Conservation (phyloP, 2,888 invertebrate species). For the Cyrtodaria siliqua region DNA sequence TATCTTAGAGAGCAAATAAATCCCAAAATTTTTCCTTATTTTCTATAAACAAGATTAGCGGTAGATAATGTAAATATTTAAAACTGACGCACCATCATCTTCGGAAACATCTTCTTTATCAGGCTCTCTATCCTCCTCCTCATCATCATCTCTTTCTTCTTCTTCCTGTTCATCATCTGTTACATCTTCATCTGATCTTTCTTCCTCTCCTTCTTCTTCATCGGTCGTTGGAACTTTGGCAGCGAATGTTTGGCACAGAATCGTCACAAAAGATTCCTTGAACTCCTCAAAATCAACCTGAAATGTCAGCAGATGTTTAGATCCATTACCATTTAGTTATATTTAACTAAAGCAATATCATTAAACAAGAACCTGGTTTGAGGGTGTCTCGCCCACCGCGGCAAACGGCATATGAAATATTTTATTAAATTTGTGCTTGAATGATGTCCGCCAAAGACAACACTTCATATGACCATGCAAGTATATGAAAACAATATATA, state of each 20-base stretch:
- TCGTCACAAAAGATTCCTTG: slow-evolving; percentile 65
- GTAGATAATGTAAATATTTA: not conserved
- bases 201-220: slow-evolving; percentile 19
- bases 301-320: slow-evolving; percentile 9
- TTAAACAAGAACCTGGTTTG: no score
- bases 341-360: no score
- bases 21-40: no score
- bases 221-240: slow-evolving; percentile 26
- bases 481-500: no score
- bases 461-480: no score
- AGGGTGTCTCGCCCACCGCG: no score
- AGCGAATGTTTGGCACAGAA: slow-evolving; percentile 58
- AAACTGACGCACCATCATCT: not conserved
- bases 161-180: slow-evolving; percentile 32
- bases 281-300: slow-evolving; percentile 70
- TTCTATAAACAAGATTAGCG: not conserved
- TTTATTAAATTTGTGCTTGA: no score
- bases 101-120: slow-evolving; percentile 1
- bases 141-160: slow-evolving; percentile 27
- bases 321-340: no score
- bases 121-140: slow-evolving; percentile 16
- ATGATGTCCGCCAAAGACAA: no score
- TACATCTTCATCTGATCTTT: slow-evolving; percentile 13
- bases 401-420: no score
- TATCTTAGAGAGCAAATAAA: no score